phyloP scores from a whole-genome alignment of 2,113 vertebrate genomes.

The Rallus limicola region DNA sequence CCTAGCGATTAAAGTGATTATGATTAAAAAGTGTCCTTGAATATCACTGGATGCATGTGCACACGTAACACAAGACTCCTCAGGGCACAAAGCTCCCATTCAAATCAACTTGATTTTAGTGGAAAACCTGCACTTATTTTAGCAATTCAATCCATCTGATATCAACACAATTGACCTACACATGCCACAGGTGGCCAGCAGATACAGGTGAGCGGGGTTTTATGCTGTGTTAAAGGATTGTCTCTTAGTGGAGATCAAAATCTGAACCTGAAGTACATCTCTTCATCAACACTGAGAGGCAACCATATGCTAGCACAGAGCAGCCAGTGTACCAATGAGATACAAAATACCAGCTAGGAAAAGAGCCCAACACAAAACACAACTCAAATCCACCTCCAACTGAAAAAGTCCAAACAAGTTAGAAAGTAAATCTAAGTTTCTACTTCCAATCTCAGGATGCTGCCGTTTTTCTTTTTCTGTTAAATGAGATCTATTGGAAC shows the following conservation, averaged over 20 bases:
- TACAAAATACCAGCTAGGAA: not conserved
- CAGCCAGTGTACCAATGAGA: not conserved
- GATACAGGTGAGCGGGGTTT: not conserved
- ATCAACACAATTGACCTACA: not conserved
- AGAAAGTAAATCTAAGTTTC: not conserved
- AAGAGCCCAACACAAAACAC: not conserved
- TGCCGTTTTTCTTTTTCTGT: not conserved
- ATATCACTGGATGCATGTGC: not conserved
- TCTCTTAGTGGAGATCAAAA: not conserved
- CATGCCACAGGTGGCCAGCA: not conserved
- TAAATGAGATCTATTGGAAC: not conserved
- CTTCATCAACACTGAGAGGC: not conserved
- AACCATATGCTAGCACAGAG: not conserved
- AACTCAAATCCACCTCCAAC: not conserved
- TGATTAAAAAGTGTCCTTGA: not conserved
- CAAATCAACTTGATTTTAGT: not conserved
- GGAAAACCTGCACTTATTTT: not conserved
- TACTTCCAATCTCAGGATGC: not conserved
- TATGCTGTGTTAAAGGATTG: not conserved
- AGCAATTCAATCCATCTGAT: not conserved
- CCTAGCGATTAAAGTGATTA: constrained; percentile 2
- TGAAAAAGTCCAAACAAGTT: not conserved
- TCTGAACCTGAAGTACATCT: not conserved
- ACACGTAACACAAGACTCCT: not conserved
- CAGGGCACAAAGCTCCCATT: not conserved